These are phyloP conservation scores for Cantharis lateralis DNA, from an alignment of 2,888 invertebrate genomes.

Conservation along the genomic window DNA sequence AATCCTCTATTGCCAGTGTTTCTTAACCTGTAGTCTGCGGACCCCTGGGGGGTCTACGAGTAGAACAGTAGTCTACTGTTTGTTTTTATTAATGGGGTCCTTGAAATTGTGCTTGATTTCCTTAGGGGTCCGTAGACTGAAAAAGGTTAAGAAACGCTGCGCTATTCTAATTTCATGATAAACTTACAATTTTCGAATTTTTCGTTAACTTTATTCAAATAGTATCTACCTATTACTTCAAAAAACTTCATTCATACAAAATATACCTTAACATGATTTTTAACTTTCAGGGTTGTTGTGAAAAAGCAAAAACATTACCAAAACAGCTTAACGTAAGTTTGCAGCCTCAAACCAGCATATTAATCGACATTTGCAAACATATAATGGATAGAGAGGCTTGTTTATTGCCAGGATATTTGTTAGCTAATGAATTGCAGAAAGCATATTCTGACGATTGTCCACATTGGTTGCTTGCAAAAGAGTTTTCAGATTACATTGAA, in stretches of 20 bases:
- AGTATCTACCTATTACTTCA: not conserved
- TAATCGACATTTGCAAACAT: conserved; percentile 81
- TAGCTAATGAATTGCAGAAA: conserved; percentile 94
- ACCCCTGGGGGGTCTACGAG: no score
- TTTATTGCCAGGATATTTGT: conserved; percentile 90
- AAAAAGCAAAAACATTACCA: conserved; percentile 85
- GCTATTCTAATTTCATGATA: no score
- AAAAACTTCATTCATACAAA: not conserved
- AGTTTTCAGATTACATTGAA: conserved; percentile 87
- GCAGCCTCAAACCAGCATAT: conserved; percentile 79
- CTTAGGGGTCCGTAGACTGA: no score
- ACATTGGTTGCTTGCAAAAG: conserved; percentile 89
- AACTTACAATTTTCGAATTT: no score
- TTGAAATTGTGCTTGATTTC: no score
- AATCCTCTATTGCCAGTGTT: no score
- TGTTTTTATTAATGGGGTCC: no score
- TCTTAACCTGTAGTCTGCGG: no score
- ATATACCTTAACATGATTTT: not conserved
- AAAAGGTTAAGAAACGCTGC: no score
- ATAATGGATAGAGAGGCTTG: conserved; percentile 93
- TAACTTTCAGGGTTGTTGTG: conserved; percentile 72
- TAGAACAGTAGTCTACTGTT: no score
- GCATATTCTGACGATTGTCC: conserved; percentile 84
- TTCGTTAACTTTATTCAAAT: not conserved
- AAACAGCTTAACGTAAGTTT: conserved; percentile 77